These are phyloP conservation scores for Epizoanthus ramosus DNA, from an alignment of 92 coral and sea anemone species.

Conservation along the genomic window DNA sequence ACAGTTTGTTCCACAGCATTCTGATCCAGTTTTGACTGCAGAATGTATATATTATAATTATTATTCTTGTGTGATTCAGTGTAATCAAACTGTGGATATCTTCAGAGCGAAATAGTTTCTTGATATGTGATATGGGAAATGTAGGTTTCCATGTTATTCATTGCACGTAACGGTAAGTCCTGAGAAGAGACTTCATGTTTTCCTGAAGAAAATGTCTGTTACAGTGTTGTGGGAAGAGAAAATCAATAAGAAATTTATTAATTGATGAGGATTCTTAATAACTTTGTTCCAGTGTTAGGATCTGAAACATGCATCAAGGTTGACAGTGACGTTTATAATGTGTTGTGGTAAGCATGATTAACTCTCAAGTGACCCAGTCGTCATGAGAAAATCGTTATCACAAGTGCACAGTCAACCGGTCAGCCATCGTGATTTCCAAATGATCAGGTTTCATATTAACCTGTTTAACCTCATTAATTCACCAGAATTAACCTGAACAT, in stretches of 20 bases:
- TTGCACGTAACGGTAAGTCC: too few species aligned
- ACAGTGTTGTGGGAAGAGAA: neutral
- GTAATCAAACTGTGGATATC: too few species aligned
- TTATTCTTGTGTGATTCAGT: too few species aligned
- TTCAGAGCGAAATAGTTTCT: too few species aligned
- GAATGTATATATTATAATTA: too few species aligned
- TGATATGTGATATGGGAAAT: too few species aligned
- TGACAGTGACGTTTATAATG: constrained; percentile 19
- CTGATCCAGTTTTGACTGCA: too few species aligned
- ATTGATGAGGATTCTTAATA: constrained; percentile 10
- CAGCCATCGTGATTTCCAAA: constrained; percentile 5
- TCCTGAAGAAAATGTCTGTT: neutral
- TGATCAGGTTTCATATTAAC: constrained; percentile 1
- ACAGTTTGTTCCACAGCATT: too few species aligned
- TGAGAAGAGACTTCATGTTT: too few species aligned
- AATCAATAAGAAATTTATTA: neutral
- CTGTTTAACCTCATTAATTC: too few species aligned
- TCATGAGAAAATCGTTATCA: constrained; percentile 4
- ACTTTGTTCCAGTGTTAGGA: constrained; percentile 33
- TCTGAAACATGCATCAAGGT: constrained; percentile 16
- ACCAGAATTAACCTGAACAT: neutral
- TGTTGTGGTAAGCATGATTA: constrained; percentile 33
- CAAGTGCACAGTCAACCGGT: constrained; percentile 4
- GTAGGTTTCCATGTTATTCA: too few species aligned
- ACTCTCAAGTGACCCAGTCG: constrained; percentile 28